Conservation (phyloP, 2,888 invertebrate species). For the Tortrix viridana region DNA sequence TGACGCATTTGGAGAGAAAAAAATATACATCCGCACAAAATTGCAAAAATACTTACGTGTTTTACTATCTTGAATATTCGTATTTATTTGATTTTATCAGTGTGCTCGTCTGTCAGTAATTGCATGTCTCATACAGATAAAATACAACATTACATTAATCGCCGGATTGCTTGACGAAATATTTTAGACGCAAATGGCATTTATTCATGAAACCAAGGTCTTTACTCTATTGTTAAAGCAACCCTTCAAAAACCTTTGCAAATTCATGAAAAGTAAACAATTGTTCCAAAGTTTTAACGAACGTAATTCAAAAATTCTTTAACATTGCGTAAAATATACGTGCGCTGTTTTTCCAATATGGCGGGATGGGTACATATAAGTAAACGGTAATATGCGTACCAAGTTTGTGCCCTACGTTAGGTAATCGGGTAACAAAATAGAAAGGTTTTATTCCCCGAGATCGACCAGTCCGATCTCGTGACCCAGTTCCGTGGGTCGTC, state of each 20-base stretch:
- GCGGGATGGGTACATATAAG: constrained; percentile 35
- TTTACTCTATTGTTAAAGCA: constrained; percentile 2
- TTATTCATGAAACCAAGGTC: constrained; percentile 1
- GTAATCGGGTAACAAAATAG: constrained; percentile 48
- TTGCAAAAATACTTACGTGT: too few species aligned
- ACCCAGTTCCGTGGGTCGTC: constrained; percentile 76
- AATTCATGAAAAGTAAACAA: constrained; percentile 1
- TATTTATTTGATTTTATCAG: neutral
- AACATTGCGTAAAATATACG: constrained; percentile 5
- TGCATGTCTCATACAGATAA: neutral
- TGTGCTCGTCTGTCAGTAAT: neutral
- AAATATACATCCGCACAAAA: too few species aligned
- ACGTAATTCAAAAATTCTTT: too few species aligned
- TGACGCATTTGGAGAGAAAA: too few species aligned
- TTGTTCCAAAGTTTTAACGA: constrained; percentile 15
- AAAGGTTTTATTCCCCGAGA: constrained; percentile 57
- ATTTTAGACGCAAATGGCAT: neutral
- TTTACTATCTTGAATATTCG: too few species aligned
- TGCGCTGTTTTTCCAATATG: constrained; percentile 33
- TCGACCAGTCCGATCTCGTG: constrained; percentile 70
- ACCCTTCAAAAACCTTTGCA: constrained; percentile 8
- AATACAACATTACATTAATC: neutral
- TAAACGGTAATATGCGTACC: constrained; percentile 28
- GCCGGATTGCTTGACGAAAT: neutral
- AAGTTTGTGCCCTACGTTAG: constrained; percentile 36